phyloP scores from a whole-genome alignment of 2,113 vertebrate species.

The Amblyornis subalaris region DNA sequence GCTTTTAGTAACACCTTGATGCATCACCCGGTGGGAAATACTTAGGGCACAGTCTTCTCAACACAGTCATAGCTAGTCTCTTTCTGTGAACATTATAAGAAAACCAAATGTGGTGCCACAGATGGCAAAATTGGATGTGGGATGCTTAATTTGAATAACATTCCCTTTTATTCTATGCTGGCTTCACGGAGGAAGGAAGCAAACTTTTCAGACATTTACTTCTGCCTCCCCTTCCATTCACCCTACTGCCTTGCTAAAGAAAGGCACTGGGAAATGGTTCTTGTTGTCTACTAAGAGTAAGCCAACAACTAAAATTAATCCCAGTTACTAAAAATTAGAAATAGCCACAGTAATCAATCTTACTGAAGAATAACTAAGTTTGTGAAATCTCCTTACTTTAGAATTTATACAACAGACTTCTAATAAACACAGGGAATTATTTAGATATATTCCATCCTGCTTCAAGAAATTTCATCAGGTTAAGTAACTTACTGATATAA shows the following conservation, averaged over 20 bases:
- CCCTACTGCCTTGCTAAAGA: background rate
- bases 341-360: background rate
- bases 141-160: background rate
- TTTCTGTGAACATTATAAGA: background rate
- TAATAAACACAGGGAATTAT: background rate
- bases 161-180: background rate
- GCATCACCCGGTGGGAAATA: background rate
- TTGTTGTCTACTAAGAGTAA: background rate
- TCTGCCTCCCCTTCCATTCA: background rate
- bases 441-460: background rate
- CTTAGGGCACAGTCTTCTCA: background rate
- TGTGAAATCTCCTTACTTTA: background rate
- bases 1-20: slow-evolving; percentile 19
- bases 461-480: background rate
- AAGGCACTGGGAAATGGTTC: background rate
- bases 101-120: background rate
- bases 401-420: background rate
- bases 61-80: background rate
- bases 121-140: background rate
- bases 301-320: background rate
- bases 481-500: background rate
- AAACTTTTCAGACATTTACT: background rate
- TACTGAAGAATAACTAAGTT: background rate
- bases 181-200: background rate
- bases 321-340: background rate